Base-by-base conservation (phyloP, 2,797 vertebrate species). In the Leontopithecus rosalia region DNA sequence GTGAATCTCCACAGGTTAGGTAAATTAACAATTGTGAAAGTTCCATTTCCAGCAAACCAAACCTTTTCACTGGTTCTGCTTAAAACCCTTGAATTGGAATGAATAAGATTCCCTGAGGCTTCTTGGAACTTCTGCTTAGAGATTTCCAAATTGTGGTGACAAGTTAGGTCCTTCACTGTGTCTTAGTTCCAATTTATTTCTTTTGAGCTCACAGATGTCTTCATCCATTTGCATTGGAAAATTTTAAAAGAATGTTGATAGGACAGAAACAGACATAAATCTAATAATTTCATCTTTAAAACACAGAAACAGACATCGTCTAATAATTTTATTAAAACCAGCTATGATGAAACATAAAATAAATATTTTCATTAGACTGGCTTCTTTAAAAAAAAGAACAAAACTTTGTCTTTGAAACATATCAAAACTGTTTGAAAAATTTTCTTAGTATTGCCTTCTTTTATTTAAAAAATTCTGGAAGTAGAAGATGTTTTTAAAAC, bases 141-240 rank as follows among this genome's bases (percentile, higher is more conserved):
- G 30, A 5, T 24, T 1, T 43, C 17, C 79, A 17, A 19, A 70
- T 79, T 17, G 20, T 33, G 13, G 50, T 48, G 46, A 12, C 19
- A 19, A 73, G 20, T 7, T 19, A 43, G 2, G 7, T 36, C 28
- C 11, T 26, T 28, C 0, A 19, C 4, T 28, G 0, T 73, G 12
- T 64, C 7, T 61, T 61, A n/a, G 7, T 22, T 30, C 7, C 30
- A 5, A 22, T 24, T 77, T 64, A 4, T 83, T 75, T 84, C 36
- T 73, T 1, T 46, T 19, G 22, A 67, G 17, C 12, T 36, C 22
- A 58, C 12, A 61, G 10, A 88, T 64, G 57, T 10, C 20, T 41
- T 43, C 11, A 75, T 75, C 11, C 83, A 12, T 90, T 72, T 94
- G 24, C 76, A 3, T 36, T 76, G 22, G 12, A 9, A 82, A 75